Evolutionary conservation across 1,140 invertebrate genomes (phyloP).

Genomic region (Zaprionus africanus): DNA sequence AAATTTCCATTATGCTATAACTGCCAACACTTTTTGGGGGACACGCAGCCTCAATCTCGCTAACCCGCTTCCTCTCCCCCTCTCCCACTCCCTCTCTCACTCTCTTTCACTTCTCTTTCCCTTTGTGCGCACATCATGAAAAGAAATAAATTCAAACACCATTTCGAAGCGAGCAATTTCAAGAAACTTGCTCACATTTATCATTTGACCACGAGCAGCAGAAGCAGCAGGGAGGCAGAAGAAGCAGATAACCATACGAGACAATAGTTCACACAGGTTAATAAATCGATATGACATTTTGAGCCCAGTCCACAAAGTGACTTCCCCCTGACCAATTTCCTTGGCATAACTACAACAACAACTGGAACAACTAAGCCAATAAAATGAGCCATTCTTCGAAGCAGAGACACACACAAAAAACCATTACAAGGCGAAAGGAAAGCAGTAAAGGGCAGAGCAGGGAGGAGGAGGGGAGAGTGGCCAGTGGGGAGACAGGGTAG

Average conservation of each 20-base stretch:
- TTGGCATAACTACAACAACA: conserved; percentile 48
- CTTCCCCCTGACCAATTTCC: conserved; percentile 18
- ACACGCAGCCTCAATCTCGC: not conserved
- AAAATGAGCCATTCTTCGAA: conserved; percentile 67
- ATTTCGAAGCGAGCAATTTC: conserved; percentile 67
- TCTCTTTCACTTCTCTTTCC: no score
- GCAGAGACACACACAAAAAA: conserved; percentile 32
- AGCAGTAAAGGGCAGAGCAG: not conserved
- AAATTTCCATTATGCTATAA: conserved; percentile 74
- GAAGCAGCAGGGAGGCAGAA: not conserved
- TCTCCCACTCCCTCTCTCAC: not conserved
- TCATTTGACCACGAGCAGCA: conserved; percentile 41
- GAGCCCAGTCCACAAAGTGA: conserved; percentile 32
- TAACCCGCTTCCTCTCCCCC: not conserved
- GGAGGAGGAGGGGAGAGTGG: no score
- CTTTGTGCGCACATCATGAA: conserved; percentile 20
- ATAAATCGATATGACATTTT: conserved; percentile 82
- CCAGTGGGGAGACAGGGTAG: no score
- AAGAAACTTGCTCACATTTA: conserved; percentile 77
- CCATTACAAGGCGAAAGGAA: conserved; percentile 32
- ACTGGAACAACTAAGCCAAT: conserved; percentile 60
- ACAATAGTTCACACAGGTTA: conserved; percentile 83
- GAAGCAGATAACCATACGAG: conserved; percentile 26
- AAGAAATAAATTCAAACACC: conserved; percentile 78
- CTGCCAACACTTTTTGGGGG: conserved; percentile 51